phyloP scores from a whole-genome alignment of 2,888 invertebrate species.

The Sialis fuliginosa region DNA sequence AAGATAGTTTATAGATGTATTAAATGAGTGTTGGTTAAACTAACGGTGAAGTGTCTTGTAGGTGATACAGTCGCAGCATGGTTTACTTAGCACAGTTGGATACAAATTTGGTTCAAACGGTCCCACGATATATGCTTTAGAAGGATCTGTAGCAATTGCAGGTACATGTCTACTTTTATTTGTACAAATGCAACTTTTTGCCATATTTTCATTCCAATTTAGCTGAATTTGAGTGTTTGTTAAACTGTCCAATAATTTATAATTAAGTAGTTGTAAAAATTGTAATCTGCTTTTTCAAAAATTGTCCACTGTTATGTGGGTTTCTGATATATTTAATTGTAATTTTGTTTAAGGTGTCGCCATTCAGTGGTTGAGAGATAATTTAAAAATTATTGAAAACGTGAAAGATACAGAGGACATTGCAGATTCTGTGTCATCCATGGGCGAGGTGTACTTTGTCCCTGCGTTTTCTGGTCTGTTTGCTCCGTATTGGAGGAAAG shows the following conservation, averaged over 20 bases:
- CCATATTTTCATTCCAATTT: neutral
- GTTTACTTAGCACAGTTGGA: constrained; percentile 79
- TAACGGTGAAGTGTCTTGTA: constrained; percentile 20
- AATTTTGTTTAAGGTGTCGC: constrained; percentile 41
- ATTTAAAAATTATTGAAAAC: constrained; percentile 54
- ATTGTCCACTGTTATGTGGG: too few species aligned
- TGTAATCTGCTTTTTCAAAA: neutral
- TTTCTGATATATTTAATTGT: too few species aligned
- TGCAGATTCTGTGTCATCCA: constrained; percentile 37
- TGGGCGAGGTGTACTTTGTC: constrained; percentile 81
- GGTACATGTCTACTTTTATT: constrained; percentile 27
- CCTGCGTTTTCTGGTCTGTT: constrained; percentile 95
- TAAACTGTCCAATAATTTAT: neutral
- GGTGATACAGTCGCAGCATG: constrained; percentile 72
- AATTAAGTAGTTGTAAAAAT: neutral
- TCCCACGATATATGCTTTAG: constrained; percentile 69
- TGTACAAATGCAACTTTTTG: neutral
- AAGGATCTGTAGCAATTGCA: constrained; percentile 78
- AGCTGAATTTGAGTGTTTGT: too few species aligned
- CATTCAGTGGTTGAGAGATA: constrained; percentile 78
- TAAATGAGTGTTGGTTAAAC: too few species aligned
- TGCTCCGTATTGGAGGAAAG: constrained; percentile 91
- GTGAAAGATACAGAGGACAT: constrained; percentile 47
- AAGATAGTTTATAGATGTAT: too few species aligned
- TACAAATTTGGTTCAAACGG: constrained; percentile 68